Conservation (phyloP, 2,888 invertebrate species). For the Campoplex nolae region DNA sequence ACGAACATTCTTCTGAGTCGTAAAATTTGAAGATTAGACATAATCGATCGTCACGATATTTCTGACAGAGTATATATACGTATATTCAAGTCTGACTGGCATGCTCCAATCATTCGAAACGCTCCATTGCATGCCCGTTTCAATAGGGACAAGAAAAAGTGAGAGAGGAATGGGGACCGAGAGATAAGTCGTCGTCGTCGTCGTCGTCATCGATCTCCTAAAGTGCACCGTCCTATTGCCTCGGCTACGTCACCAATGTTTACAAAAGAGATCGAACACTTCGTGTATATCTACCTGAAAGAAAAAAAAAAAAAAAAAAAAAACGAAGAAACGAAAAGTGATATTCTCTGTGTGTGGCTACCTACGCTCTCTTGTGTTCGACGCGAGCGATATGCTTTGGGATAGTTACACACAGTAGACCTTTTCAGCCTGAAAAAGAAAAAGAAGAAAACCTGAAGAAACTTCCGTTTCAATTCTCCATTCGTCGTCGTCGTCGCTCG, state of each 20-base stretch:
- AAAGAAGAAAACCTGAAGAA: slow-evolving; percentile 15
- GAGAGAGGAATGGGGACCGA: not conserved
- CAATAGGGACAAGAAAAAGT: slow-evolving; percentile 43
- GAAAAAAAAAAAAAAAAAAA: slow-evolving; percentile 30
- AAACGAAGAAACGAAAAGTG: slow-evolving; percentile 10
- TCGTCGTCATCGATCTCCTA: slow-evolving; percentile 60
- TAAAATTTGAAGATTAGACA: slow-evolving; percentile 72
- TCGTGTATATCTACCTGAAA: slow-evolving; percentile 58
- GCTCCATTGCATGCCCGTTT: slow-evolving; percentile 25
- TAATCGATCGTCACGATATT: slow-evolving; percentile 73
- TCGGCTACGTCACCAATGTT: slow-evolving; percentile 69
- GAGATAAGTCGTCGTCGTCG: slow-evolving; percentile 43
- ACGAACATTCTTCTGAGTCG: slow-evolving; percentile 42
- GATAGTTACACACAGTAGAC: slow-evolving; percentile 1
- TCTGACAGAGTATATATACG: slow-evolving; percentile 1
- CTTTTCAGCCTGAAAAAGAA: slow-evolving; percentile 1
- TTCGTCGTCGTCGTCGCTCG: not conserved
- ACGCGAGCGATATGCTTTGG: slow-evolving; percentile 25
- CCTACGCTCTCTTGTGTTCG: slow-evolving; percentile 14
- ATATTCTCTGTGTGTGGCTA: slow-evolving; percentile 53
- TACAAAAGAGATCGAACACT: slow-evolving; percentile 74
- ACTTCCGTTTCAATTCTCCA: slow-evolving; percentile 38
- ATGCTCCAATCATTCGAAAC: slow-evolving; percentile 33
- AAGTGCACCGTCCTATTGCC: slow-evolving; percentile 50
- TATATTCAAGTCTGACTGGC: slow-evolving; percentile 13